These are phyloP conservation scores for Galerucella nymphaeae DNA, from an alignment of 2,888 invertebrate genomes.

Conservation along the genomic window DNA sequence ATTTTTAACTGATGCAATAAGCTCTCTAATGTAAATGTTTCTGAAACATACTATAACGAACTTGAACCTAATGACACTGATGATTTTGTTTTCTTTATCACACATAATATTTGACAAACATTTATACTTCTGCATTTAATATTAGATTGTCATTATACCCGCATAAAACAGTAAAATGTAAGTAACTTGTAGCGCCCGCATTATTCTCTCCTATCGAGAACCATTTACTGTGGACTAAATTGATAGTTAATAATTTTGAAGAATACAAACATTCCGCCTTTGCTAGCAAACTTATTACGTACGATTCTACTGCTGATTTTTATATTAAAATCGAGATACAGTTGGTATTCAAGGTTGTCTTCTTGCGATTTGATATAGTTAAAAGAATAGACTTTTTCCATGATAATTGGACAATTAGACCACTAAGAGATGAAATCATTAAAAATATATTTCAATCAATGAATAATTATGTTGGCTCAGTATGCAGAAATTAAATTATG, in stretches of 20 bases:
- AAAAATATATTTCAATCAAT: too few species aligned
- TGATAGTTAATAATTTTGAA: constrained; percentile 16
- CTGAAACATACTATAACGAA: too few species aligned
- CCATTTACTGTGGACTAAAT: constrained; percentile 9
- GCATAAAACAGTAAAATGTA: constrained; percentile 14
- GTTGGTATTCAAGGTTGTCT: constrained; percentile 8
- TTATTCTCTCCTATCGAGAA: constrained; percentile 3
- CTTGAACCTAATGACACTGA: too few species aligned
- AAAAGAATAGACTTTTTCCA: background rate
- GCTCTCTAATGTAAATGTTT: too few species aligned
- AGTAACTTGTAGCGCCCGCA: constrained; percentile 24
- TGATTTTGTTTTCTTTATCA: too few species aligned
- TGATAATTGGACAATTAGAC: too few species aligned
- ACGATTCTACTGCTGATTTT: constrained; percentile 3
- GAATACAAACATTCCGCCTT: constrained; percentile 27
- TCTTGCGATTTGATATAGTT: constrained; percentile 3
- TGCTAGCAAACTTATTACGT: constrained; percentile 1
- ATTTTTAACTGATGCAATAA: too few species aligned
- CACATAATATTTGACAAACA: too few species aligned
- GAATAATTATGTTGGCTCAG: too few species aligned
- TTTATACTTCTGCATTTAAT: too few species aligned
- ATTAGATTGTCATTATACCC: background rate
- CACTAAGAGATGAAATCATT: too few species aligned
- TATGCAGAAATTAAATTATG: too few species aligned
- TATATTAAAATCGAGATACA: background rate